phyloP scores from a whole-genome alignment of 2,113 vertebrate species.

The Psilopsiagon aurifrons region DNA sequence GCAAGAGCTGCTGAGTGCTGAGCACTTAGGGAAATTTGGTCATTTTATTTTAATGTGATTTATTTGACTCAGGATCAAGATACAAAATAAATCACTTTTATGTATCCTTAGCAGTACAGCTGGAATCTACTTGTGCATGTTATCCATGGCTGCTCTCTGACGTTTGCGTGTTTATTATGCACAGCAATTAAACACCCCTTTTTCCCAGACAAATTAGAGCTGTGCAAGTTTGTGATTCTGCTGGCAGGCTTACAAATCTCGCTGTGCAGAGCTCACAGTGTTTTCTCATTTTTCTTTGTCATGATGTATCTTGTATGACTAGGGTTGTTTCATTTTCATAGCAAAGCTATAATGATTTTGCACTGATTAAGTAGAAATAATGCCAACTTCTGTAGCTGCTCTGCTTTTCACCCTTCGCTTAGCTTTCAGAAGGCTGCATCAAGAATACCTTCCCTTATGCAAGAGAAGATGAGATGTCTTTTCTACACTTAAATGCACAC shows the following conservation, averaged over 20 bases:
- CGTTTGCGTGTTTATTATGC: slow-evolving; percentile 28
- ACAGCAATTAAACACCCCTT: slow-evolving; percentile 57
- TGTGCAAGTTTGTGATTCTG: slow-evolving; percentile 36
- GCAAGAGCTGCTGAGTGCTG: background rate
- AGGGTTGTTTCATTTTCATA: slow-evolving; percentile 67
- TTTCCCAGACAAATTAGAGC: slow-evolving; percentile 57
- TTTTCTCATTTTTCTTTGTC: slow-evolving; percentile 71
- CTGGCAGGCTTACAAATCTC: slow-evolving; percentile 65
- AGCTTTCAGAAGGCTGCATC: background rate
- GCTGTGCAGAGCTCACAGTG: slow-evolving; percentile 2
- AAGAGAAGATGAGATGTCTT: background rate
- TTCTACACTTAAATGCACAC: background rate
- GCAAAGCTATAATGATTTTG: slow-evolving; percentile 57
- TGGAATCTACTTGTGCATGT: background rate
- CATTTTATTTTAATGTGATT: slow-evolving; percentile 43
- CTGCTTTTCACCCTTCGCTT: background rate
- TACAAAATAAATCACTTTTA: slow-evolving; percentile 39
- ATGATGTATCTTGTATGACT: slow-evolving; percentile 54
- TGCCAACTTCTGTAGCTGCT: slow-evolving; percentile 5
- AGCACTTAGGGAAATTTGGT: slow-evolving; percentile 23
- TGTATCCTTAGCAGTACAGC: background rate
- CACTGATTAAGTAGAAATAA: slow-evolving; percentile 54
- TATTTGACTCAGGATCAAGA: slow-evolving; percentile 40
- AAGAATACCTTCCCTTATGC: background rate
- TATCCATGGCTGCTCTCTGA: slow-evolving; percentile 14